phyloP scores from a whole-genome alignment of 2,113 vertebrate species.

The Pavo muticus region DNA sequence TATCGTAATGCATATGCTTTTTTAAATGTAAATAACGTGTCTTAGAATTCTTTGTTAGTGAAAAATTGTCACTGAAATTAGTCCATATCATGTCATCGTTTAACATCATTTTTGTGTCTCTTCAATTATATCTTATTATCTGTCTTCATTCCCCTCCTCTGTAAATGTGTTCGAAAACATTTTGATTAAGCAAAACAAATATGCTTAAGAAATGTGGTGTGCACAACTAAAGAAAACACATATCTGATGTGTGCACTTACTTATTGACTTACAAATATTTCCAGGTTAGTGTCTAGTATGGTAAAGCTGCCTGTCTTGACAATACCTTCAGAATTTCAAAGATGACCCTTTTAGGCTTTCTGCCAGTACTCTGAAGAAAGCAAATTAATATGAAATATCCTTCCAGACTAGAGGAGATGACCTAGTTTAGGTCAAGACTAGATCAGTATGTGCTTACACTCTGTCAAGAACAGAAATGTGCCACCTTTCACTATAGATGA shows the following conservation, averaged over 20 bases:
- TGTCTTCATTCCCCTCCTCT: neutral
- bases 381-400: neutral
- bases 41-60: neutral
- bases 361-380: neutral
- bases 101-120: neutral
- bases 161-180: neutral
- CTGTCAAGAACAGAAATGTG: neutral
- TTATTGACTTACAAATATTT: neutral
- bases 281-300: neutral
- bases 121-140: neutral
- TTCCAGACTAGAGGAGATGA: neutral
- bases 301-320: neutral
- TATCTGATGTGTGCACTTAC: neutral
- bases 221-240: neutral
- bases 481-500: neutral
- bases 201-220: rapidly evolving
- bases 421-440: neutral
- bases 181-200: neutral
- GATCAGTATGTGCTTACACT: neutral
- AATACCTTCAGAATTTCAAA: neutral
- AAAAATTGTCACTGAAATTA: neutral
- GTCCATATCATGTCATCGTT: neutral
- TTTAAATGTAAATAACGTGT: neutral
- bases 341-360: neutral
- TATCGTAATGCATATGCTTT: neutral